Evolutionary conservation across 1,140 invertebrate genomes (phyloP), one percentile per base, ranked within the genome.

Genomic region (Aphidius gifuensis): DNA sequence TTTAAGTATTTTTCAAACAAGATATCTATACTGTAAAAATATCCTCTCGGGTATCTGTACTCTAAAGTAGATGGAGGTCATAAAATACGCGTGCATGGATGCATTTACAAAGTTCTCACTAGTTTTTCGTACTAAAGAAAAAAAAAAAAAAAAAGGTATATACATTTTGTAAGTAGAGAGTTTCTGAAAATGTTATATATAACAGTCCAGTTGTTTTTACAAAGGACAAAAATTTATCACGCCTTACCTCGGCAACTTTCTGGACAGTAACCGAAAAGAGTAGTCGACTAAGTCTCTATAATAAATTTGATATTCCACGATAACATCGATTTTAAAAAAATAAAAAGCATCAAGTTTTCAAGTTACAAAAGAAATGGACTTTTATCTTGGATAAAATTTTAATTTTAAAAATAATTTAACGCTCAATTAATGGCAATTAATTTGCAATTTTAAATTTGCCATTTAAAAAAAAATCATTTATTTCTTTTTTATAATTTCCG

Each of bases 71-170:
- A 48, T 64, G 58, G 64, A 61, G 67, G 67, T 63, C 62, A 73
- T 76, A 77, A 77, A 76, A 71, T 69, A 74, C 65, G 62, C 61
- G 70, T 71, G 72, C 71, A 72, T 71, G 69, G 69, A 69, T 74
- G 72, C 72, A 69, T 71, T 73, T 72, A 70, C 69, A 53, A 66
- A 69, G 64, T 70, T 60, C 50, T 48, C 46, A 16, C 38, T 61
- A 9, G 21, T 48, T 43, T 46, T 46, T 63, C 53, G 45, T 46
- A 55, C 43, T n/a, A 21, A n/a, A 23, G 4, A 32, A 5, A 21
- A 40, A 9, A 9, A 45, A 4, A 21, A 8, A 46, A n/a, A n/a
- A 32, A 40, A 49, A 40, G 32, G 11, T 51, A 51, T 43, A 39
- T 23, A 60, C 5, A 51, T 51, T 9, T 38, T 16, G 50, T 39